Evolutionary conservation across 2,797 vertebrate species (phyloP).

Genomic region (Pipistrellus pipistrellus): DNA sequence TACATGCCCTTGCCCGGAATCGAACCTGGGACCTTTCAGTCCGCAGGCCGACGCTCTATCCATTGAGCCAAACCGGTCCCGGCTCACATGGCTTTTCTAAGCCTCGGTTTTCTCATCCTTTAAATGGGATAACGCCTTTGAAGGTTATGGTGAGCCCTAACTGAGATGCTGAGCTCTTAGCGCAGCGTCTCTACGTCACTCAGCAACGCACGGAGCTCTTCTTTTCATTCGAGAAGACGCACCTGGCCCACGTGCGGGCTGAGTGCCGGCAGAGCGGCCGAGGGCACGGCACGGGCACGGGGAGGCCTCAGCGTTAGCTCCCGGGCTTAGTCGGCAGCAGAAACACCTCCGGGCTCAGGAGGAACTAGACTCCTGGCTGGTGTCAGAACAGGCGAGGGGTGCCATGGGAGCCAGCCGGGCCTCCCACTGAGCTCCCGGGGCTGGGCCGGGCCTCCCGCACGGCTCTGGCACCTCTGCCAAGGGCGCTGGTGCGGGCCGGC

Average conservation of each 20-base stretch:
- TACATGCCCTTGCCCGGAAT: no score
- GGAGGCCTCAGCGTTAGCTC: not conserved
- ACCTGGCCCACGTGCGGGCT: not conserved
- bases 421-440: not conserved
- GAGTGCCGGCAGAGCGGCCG: rapidly evolving
- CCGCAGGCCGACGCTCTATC: no score
- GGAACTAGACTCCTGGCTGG: not conserved
- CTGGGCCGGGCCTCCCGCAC: not conserved
- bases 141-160: not conserved
- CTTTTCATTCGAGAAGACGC: no score
- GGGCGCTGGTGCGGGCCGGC: rapidly evolving
- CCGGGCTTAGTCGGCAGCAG: not conserved
- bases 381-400: not conserved
- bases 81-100: not conserved
- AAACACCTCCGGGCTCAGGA: not conserved
- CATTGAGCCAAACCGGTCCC: no score
- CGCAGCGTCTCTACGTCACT: not conserved
- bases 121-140: not conserved
- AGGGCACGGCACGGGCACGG: not conserved
- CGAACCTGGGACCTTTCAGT: no score
- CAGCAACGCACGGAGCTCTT: not conserved
- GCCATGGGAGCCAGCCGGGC: not conserved
- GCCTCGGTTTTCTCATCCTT: not conserved
- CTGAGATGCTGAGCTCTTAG: not conserved
- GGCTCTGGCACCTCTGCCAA: rapidly evolving